Base-by-base conservation (phyloP, 2,113 vertebrate species). In the Epinephelus lanceolatus region DNA sequence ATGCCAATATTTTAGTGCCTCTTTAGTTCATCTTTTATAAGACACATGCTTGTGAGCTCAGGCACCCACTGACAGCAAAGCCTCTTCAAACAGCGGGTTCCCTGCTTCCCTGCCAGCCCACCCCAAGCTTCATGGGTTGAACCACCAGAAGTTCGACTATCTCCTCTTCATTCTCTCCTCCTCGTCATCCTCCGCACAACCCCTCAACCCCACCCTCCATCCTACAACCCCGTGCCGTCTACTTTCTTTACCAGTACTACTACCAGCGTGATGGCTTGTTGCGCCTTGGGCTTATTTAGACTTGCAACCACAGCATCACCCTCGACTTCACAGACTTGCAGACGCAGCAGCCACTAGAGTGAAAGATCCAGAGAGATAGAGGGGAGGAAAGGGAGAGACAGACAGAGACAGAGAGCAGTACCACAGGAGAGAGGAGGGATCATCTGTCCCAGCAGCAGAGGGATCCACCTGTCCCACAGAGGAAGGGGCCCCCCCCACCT, bases 101-200 rank as follows among this genome's bases (percentile, higher is more conserved):
- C 87, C 91, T 84, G 45, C 86, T 94, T 91, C 89, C 78, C 74
- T 75, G 73, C 65, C 79, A 67, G 79, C 91, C 88, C 83, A 83
- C 85, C 83, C 76, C 15, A 1, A 92, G 94, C 88, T 95, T 93
- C 88, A 96, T 94, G 91, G 96, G 94, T 96, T 96, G 95, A 96
- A 95, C 89, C 83, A 83, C 60, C 74, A 93, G 88, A 93, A 74
- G 86, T 86, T 85, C 83, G 71, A 63, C 78, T 65, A 57, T 80
- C 76, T 85, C 86, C 84, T 78, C 68, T 80, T 62, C 79, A 42
- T 65, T 88, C 75, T 69, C 40, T 81, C 77, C 78, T 88, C 86
- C 78, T 83, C 83, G 82, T 86, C 81, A 81, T 57, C 68, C 75
- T 77, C 17, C n/a, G 51, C 37, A 47, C 65, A 70, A 51, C 60